Conservation (phyloP, 2,797 vertebrate genomes). For the Morelia viridis region DNA sequence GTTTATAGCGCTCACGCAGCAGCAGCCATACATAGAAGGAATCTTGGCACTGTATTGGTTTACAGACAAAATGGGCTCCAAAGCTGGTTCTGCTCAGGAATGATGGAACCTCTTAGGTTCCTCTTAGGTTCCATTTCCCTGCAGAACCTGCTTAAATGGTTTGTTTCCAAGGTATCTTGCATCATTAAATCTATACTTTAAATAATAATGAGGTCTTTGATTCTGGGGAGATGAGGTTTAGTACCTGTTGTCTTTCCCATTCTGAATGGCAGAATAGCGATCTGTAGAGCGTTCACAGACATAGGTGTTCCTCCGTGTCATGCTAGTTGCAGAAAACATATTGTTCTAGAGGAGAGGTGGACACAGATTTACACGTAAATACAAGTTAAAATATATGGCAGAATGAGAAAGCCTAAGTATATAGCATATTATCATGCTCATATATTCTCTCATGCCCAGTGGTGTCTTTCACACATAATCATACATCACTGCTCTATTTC, state of each 20-base stretch:
- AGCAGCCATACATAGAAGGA: not conserved
- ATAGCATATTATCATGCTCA: not conserved
- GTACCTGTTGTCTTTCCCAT: constrained; percentile 97
- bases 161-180: not conserved
- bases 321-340: constrained; percentile 81
- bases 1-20: not conserved
- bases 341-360: constrained; percentile 71
- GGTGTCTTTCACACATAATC: not conserved
- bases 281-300: constrained; percentile 94
- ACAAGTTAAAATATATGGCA: not conserved
- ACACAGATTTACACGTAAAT: not conserved
- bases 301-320: constrained; percentile 90
- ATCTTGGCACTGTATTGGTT: not conserved
- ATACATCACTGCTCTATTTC: not conserved
- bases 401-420: constrained; percentile 4
- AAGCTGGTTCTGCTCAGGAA: not conserved
- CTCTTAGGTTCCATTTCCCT: not conserved
- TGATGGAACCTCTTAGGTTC: not conserved
- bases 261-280: constrained; percentile 88
- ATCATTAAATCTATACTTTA: not conserved
- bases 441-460: not conserved
- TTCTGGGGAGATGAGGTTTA: not conserved
- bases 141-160: not conserved
- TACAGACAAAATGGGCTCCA: not conserved
- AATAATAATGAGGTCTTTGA: not conserved